A percentile compares a stretch with the other conserved stretches of the same genome.
phyloP scores from a whole-genome alignment of 2,888 invertebrate genomes.

The Cataglyphis cursor region DNA sequence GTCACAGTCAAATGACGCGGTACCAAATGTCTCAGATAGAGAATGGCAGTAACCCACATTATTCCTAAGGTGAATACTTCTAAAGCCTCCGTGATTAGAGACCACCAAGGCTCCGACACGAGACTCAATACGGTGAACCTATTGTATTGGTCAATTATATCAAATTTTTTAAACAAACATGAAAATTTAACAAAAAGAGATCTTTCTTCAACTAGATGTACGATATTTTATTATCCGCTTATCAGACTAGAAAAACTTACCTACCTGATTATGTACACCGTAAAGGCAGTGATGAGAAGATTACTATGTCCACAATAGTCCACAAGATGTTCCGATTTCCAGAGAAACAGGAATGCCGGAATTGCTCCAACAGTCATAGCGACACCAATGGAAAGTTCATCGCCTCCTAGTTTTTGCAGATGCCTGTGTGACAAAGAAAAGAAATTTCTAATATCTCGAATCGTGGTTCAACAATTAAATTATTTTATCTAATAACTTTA shows the following conservation, averaged over 20 bases:
- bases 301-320: constrained; percentile 95
- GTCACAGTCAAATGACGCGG: constrained; percentile 92
- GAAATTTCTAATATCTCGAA: constrained; percentile 7
- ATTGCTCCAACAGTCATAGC: constrained; percentile 91
- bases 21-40: constrained; percentile 94
- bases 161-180: neutral
- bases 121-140: constrained; percentile 83
- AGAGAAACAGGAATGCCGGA: constrained; percentile 91
- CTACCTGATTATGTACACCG: constrained; percentile 92
- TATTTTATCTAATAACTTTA: neutral
- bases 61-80: constrained; percentile 93
- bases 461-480: constrained; percentile 4
- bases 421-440: constrained; percentile 88
- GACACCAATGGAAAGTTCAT: constrained; percentile 89
- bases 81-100: constrained; percentile 91
- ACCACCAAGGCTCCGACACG: constrained; percentile 88
- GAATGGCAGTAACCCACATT: constrained; percentile 93
- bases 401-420: constrained; percentile 88
- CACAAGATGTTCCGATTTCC: constrained; percentile 93
- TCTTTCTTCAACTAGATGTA: neutral
- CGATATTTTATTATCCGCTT: neutral
- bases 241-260: constrained; percentile 61
- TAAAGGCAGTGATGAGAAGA: constrained; percentile 93
- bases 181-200: neutral
- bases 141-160: neutral